Base-by-base conservation (phyloP, 2,888 invertebrate species). In the Lomographa bimaculata region DNA sequence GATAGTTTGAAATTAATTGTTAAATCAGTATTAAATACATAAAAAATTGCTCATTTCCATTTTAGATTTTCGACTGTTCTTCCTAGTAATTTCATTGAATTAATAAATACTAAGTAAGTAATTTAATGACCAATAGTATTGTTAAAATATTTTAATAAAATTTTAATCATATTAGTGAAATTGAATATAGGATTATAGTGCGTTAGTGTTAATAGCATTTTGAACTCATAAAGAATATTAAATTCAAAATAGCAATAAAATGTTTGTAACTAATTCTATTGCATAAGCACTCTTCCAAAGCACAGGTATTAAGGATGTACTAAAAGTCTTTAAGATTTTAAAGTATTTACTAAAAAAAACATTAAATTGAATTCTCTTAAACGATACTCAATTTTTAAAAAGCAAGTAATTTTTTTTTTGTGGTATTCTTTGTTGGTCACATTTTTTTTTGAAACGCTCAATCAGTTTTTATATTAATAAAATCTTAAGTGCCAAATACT, bases 81-180 rank as follows among this genome's bases (percentile, higher is more conserved):
- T 69, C 76, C 72, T 77, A 72, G 61, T 72, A 64, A 76, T 65
- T 74, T 70, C 75, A 80, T 79, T 69, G 63, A 68, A 59, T 62
- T 66, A 46, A 59, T 58, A 62, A 3, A 14, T 14, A 14, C 61
- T 54, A 54, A 65, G 53, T 67, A 66, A 69, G 72, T 71, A 73
- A 81, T 78, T 83, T 79, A 81, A 82, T 71, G 86, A 86, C 86
- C 86, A 86, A 86, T 82, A 82, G 78, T 65, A 69, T 55, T 68
- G 75, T 82, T 76, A 80, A 58, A 79, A 67, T 77, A 78, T 79
- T 79, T 79, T 76, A 79, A 52, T 77, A 79, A 74, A 69, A 59
- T 58, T 61, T 67, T 71, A 73, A 69, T 67, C 57, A 65, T 66
- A 67, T 60, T 71, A 70, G 68, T 64, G 50, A 60, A 63, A 42